phyloP scores from a whole-genome alignment of 2,888 invertebrate genomes.

The Tinea semifulvella region DNA sequence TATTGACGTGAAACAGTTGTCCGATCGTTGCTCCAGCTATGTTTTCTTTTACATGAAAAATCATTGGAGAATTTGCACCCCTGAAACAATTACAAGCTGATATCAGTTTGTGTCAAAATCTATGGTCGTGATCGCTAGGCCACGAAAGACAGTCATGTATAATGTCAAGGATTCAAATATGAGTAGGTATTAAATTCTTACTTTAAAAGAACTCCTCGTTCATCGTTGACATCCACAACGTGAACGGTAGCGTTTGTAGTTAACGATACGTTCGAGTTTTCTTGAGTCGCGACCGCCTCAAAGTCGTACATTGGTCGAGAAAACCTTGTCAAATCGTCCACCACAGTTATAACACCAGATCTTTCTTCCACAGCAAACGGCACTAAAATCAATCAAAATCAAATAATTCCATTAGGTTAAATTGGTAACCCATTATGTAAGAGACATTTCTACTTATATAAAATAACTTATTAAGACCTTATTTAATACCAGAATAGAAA shows the following conservation, averaged over 20 bases:
- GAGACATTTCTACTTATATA: too few relatives aligned
- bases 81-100: conserved; percentile 45
- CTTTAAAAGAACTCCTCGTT: conserved; percentile 72
- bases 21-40: conserved; percentile 77
- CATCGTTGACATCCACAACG: conserved; percentile 79
- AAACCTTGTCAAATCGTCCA: conserved; percentile 76
- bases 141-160: not conserved
- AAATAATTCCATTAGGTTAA: too few relatives aligned
- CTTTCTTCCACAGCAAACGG: conserved; percentile 91
- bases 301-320: conserved; percentile 77
- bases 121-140: not conserved
- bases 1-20: conserved; percentile 70
- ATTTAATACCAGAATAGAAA: not conserved
- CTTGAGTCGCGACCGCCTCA: conserved; percentile 81
- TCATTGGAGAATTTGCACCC: conserved; percentile 74
- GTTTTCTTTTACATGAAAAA: conserved; percentile 82
- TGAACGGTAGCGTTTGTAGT: conserved; percentile 87
- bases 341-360: conserved; percentile 87
- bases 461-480: too few relatives aligned
- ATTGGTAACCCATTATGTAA: too few relatives aligned
- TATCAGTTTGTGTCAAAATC: too few relatives aligned
- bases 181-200: conserved; percentile 26
- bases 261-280: conserved; percentile 68
- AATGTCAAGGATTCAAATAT: not conserved
- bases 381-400: conserved; percentile 61